These are phyloP conservation scores for Drosophila mayri DNA, from an alignment of 1,140 invertebrate genomes.

Conservation along the genomic window DNA sequence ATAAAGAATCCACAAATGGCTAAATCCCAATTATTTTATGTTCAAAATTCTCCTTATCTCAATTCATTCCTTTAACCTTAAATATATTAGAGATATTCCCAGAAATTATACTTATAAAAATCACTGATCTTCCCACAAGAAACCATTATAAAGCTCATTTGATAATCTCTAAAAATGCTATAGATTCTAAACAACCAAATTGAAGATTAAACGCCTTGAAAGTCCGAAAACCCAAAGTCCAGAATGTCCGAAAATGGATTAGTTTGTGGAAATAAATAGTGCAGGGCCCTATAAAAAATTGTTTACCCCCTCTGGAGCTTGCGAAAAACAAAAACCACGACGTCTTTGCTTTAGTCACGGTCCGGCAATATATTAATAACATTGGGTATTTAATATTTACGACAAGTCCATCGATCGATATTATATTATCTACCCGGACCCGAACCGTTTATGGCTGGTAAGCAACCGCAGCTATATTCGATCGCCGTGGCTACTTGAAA, in stretches of 20 bases:
- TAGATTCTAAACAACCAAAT: constrained; percentile 1
- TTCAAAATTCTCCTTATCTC: too few relatives aligned
- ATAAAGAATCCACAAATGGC: not conserved
- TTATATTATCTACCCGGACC: constrained; percentile 71
- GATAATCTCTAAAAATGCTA: constrained; percentile 21
- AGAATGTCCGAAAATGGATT: constrained; percentile 13
- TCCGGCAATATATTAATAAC: constrained; percentile 44
- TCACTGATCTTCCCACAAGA: constrained; percentile 1
- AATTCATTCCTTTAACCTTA: too few relatives aligned
- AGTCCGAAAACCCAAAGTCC: constrained; percentile 16
- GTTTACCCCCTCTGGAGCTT: constrained; percentile 17
- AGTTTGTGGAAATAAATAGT: constrained; percentile 22
- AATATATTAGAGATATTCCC: not conserved
- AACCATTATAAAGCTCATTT: constrained; percentile 14
- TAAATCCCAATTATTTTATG: too few relatives aligned
- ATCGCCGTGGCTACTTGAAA: constrained; percentile 64
- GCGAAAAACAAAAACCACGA: constrained; percentile 8
- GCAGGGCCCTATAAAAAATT: constrained; percentile 8
- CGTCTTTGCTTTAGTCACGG: constrained; percentile 43
- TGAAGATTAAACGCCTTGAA: constrained; percentile 8
- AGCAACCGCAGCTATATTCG: constrained; percentile 61
- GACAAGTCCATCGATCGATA: constrained; percentile 77
- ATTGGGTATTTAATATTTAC: constrained; percentile 77
- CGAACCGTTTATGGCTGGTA: constrained; percentile 62
- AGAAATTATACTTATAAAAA: constrained; percentile 2